These are phyloP conservation scores for Poeciliopsis presidionis DNA, from an alignment of 2,797 vertebrate genomes.

Conservation along the genomic window DNA sequence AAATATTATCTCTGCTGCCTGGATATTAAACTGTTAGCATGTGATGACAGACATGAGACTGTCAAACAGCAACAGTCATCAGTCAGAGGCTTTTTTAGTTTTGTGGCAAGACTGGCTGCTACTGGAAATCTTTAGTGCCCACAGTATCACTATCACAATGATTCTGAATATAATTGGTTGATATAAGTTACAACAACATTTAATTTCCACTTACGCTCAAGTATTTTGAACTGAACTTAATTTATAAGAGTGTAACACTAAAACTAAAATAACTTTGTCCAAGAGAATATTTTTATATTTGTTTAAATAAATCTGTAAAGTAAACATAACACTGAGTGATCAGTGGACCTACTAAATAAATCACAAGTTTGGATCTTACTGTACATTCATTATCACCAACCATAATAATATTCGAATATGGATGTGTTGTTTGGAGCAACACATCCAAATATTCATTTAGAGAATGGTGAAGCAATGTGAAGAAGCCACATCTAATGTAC, in stretches of 20 bases:
- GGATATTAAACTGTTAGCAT: not conserved
- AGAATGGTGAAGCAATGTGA: conserved; percentile 20
- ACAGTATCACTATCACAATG: not conserved
- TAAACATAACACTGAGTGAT: not conserved
- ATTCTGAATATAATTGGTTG: not conserved
- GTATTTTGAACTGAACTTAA: not conserved
- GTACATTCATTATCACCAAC: not conserved
- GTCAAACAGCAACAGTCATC: not conserved
- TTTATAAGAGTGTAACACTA: not conserved
- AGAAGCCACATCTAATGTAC: conserved; percentile 51
- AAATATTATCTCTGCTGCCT: not conserved
- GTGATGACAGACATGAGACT: not conserved
- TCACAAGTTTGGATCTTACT: not conserved
- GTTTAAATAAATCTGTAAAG: not conserved
- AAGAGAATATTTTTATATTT: not conserved
- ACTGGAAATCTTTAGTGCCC: not conserved
- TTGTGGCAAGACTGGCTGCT: not conserved
- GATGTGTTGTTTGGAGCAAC: not conserved
- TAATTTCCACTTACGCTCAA: not conserved
- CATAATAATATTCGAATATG: not conserved
- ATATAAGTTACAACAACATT: not conserved
- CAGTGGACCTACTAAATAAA: not conserved
- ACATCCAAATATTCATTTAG: conserved; percentile 33
- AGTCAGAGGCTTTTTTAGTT: not conserved
- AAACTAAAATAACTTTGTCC: not conserved